Evolutionary conservation across 2,797 vertebrate genomes (phyloP).

Genomic region (Erethizon dorsatum): DNA sequence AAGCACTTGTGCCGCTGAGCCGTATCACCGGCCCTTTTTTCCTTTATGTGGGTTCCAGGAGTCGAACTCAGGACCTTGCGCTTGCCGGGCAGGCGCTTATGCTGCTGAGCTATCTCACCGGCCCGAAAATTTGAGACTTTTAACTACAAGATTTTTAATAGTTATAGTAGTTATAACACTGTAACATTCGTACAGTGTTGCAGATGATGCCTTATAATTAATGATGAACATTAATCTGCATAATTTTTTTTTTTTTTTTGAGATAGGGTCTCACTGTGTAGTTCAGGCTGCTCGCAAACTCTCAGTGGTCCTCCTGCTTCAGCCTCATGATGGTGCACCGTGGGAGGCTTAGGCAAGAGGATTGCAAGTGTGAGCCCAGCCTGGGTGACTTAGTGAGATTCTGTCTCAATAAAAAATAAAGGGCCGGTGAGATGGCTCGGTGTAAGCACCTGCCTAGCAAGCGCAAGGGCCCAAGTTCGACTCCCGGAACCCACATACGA

Average conservation of each 20-base stretch:
- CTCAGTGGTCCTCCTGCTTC: not conserved
- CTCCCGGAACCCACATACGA: too few relatives aligned
- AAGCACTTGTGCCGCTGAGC: too few relatives aligned
- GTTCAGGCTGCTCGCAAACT: not conserved
- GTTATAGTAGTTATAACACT: conserved; percentile 1
- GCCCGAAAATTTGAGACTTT: not conserved
- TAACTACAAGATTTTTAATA: conserved; percentile 43
- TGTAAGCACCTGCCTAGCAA: too few relatives aligned
- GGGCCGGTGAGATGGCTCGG: too few relatives aligned
- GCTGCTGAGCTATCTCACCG: too few relatives aligned
- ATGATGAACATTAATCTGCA: not conserved
- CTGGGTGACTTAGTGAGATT: not conserved
- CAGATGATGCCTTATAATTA: conserved; percentile 51
- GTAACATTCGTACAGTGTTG: conserved; percentile 30
- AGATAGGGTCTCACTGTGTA: not conserved
- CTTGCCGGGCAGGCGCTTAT: too few relatives aligned
- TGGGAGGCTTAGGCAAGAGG: not conserved
- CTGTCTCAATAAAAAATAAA: not conserved
- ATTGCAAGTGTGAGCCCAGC: not conserved
- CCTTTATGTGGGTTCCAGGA: too few relatives aligned
- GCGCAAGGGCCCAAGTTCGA: too few relatives aligned
- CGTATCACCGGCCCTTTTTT: too few relatives aligned
- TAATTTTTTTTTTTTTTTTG: conserved; percentile 5
- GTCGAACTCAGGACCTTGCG: too few relatives aligned
- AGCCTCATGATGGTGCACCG: not conserved